phyloP scores from a whole-genome alignment of 2,797 vertebrate genomes.

The Taenioides sp. region DNA sequence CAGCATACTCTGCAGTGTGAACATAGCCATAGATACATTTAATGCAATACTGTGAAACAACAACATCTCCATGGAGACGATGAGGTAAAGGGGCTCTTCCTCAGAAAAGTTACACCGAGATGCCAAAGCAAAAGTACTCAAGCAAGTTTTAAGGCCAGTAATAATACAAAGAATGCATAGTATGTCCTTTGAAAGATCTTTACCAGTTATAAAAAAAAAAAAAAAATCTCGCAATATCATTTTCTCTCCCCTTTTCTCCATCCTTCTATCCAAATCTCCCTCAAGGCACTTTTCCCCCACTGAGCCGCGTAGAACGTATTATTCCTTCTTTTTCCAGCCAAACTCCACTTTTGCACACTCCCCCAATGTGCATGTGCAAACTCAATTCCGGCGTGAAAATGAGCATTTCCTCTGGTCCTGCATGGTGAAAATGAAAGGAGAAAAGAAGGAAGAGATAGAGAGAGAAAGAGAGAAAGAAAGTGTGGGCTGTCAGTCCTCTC shows the following conservation, averaged over 20 bases:
- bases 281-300: not conserved
- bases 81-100: no score
- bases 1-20: no score
- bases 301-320: not conserved
- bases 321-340: slow-evolving; percentile 6
- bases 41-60: no score
- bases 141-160: no score
- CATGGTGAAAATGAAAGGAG: slow-evolving; percentile 24
- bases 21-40: no score
- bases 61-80: no score
- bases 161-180: no score
- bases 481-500: slow-evolving; percentile 37
- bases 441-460: not conserved
- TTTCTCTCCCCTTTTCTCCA: not conserved
- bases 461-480: not conserved
- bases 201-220: not conserved
- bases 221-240: not conserved
- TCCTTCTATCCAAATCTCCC: not conserved
- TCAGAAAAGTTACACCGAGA: no score
- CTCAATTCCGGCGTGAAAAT: slow-evolving; percentile 24
- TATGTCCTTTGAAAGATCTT: not conserved
- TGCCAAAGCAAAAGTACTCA: no score
- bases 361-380: slow-evolving; percentile 12
- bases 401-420: slow-evolving; percentile 27
- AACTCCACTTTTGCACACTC: slow-evolving; percentile 14